Base-by-base conservation (phyloP, 2,888 invertebrate species). In the Polydrusus cervinus region DNA sequence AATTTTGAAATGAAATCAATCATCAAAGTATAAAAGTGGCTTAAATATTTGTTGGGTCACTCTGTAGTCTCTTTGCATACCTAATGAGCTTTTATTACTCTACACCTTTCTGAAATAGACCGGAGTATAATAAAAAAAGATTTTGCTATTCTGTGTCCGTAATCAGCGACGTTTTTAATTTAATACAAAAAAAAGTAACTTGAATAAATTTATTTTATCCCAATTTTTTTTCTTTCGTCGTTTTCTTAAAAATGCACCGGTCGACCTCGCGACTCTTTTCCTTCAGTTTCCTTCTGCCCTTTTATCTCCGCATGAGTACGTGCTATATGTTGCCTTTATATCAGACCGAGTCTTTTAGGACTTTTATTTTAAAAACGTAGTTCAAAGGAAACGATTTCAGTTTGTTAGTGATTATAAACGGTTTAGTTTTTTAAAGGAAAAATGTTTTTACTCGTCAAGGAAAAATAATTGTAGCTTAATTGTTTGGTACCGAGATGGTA, bases 301-400 rank as follows among this genome's bases (percentile, higher is more conserved):
- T 65, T 65, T 65, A 65, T 65, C 49, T 65, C 51, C 49, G 65
- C 34, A 47, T 65, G 65, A 49, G 65, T 65, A 65, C 65, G 65
- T 65, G 65, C 51, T 65, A 34, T 49, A 49, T 49, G 65, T 49
- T 25, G 49, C 49, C 34, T 65, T 65, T 51, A 34, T 30, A 49
- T 51, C 38, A 38, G 38, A 18, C 16, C 30, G 11, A 49, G 49
- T 34, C 25, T 51, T 65, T 49, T 13, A 65, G 14, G 16, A 25
- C 34, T 34, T 65, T 65, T 51, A 65, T 65, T 65, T 65, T 65
- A 65, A 49, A 38, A 49, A 49, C 25, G 16, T 49, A 49, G 65
- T 65, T 65, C 65, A 65, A 65, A 65, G 49, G 16, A 65, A 65
- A 49, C 65, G 49, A 65, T 65, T 64, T 34, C 34, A 40, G 61